These are phyloP conservation scores for Gallinago paraguaiae DNA, from an alignment of 2,113 vertebrate species.

Conservation along the genomic window DNA sequence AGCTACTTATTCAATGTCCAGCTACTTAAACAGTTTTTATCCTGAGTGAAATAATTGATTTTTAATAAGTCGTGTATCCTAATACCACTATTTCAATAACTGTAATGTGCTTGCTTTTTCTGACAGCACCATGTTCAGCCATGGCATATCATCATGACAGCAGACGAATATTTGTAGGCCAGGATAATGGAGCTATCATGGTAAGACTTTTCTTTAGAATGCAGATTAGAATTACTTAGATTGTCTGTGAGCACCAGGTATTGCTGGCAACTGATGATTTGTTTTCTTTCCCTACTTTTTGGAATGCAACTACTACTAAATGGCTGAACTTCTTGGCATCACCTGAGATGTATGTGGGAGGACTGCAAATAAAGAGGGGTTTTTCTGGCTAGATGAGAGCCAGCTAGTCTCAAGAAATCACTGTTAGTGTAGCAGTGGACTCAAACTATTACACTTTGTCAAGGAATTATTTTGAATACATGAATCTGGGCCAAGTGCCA, in stretches of 20 bases:
- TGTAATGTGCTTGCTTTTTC: neutral
- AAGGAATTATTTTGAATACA: neutral
- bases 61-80: neutral
- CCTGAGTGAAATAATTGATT: neutral
- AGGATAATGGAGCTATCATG: constrained; percentile 95
- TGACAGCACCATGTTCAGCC: constrained; percentile 89
- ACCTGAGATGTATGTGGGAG: neutral
- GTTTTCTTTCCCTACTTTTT: neutral
- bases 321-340: neutral
- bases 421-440: neutral
- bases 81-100: neutral
- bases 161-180: constrained; percentile 93
- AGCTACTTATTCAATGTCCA: neutral
- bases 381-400: neutral
- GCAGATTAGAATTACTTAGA: neutral
- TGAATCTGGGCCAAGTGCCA: neutral
- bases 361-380: neutral
- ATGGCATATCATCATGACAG: constrained; percentile 96
- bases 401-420: neutral
- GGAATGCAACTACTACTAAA: neutral
- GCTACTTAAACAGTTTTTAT: neutral
- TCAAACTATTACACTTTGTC: neutral
- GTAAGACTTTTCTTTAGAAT: constrained; percentile 73
- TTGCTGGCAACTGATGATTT: neutral
- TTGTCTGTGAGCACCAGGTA: neutral